Percentiles rank a stretch among this genome's conserved stretches.
Evolutionary conservation across 2,888 invertebrate species (phyloP).

Genomic region (Melipona beecheii): DNA sequence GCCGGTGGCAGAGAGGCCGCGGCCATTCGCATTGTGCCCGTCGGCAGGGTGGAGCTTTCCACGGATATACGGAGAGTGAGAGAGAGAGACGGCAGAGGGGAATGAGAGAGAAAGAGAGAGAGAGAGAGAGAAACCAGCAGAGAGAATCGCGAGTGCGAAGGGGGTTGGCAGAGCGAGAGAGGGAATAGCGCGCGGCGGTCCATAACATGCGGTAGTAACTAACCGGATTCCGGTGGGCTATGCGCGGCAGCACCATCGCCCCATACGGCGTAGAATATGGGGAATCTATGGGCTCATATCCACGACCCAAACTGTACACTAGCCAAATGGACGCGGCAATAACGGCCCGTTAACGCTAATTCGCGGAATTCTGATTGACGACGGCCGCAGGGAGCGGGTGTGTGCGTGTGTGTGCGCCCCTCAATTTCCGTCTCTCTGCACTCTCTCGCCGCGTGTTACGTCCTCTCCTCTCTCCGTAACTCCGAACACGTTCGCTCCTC

Average conservation of each 20-base stretch:
- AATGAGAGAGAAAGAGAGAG: slow-evolving; percentile 27
- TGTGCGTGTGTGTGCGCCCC: slow-evolving; percentile 51
- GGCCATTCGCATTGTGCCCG: slow-evolving; percentile 74
- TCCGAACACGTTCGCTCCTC: slow-evolving; percentile 46
- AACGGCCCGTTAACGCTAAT: slow-evolving; percentile 84
- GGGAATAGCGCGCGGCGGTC: slow-evolving; percentile 71
- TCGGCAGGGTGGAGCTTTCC: slow-evolving; percentile 77
- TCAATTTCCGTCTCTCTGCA: slow-evolving; percentile 67
- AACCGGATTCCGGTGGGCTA: slow-evolving; percentile 83
- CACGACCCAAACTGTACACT: slow-evolving; percentile 82
- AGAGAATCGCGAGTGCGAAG: slow-evolving; percentile 11
- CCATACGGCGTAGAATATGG: slow-evolving; percentile 82
- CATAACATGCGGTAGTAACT: slow-evolving; percentile 83
- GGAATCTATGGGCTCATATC: slow-evolving; percentile 84
- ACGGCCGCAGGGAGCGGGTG: slow-evolving; percentile 76
- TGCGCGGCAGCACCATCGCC: slow-evolving; percentile 77
- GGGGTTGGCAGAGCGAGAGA: slow-evolving; percentile 36
- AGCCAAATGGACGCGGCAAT: slow-evolving; percentile 84
- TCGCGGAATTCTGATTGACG: slow-evolving; percentile 84
- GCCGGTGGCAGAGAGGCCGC: slow-evolving; percentile 70
- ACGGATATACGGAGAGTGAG: slow-evolving; percentile 51
- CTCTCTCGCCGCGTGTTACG: slow-evolving; percentile 41
- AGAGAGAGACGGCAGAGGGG: slow-evolving; percentile 25
- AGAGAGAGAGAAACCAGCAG: slow-evolving; percentile 10
- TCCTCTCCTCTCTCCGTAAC: slow-evolving; percentile 32